Conservation (phyloP, 2,888 invertebrate genomes). For the Cataglyphis altisquamis region DNA sequence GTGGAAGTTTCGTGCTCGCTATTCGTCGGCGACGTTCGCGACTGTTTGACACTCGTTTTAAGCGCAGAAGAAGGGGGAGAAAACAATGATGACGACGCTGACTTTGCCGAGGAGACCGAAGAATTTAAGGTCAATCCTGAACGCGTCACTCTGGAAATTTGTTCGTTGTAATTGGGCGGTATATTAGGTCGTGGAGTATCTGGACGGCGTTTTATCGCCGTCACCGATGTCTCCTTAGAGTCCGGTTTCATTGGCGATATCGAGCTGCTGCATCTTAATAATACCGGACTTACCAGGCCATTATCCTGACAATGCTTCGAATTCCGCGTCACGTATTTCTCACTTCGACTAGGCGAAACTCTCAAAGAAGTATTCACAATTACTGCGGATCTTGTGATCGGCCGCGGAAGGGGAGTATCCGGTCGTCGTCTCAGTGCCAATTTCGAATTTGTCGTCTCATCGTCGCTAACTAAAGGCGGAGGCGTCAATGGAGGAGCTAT, state of each 20-base stretch:
- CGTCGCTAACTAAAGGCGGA: neutral
- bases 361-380: conserved; percentile 49
- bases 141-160: conserved; percentile 67
- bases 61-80: conserved; percentile 3
- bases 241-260: conserved; percentile 65
- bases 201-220: conserved; percentile 72
- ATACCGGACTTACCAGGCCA: conserved; percentile 73
- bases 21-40: conserved; percentile 1
- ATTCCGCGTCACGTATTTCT: conserved; percentile 74
- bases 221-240: conserved; percentile 49
- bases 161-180: conserved; percentile 55
- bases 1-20: conserved; percentile 39
- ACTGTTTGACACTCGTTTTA: conserved; percentile 23
- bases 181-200: conserved; percentile 80
- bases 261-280: conserved; percentile 69
- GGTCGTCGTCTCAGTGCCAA: conserved; percentile 70
- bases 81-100: conserved; percentile 17
- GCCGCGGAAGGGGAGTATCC: conserved; percentile 78
- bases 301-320: conserved; percentile 75
- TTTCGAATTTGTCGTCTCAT: conserved; percentile 47
- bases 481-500: conserved; percentile 55
- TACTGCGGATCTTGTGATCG: conserved; percentile 69
- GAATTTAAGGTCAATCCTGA: conserved; percentile 62
- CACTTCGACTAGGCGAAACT: conserved; percentile 50
- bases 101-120: conserved; percentile 32